Percentiles rank a stretch among this genome's conserved stretches.
Evolutionary conservation across 2,113 vertebrate species (phyloP).

Genomic region (Prochilodus magdalenae): DNA sequence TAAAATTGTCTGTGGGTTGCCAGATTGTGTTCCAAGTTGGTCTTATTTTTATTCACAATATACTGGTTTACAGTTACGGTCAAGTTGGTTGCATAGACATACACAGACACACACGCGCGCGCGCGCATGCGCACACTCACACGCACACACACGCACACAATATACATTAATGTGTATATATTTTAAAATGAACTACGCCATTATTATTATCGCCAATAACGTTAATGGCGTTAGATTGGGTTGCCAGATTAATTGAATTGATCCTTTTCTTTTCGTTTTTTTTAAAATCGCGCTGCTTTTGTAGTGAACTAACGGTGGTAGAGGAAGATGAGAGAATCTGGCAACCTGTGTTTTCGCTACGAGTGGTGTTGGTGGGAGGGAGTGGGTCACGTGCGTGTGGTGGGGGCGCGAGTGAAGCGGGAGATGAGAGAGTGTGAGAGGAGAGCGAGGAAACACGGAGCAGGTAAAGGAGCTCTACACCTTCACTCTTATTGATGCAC

Average conservation of each 20-base stretch:
- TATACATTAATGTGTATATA: too few relatives aligned
- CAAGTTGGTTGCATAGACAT: too few relatives aligned
- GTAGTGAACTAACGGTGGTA: neutral
- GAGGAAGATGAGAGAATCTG: neutral
- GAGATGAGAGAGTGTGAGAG: neutral
- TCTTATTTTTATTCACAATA: too few relatives aligned
- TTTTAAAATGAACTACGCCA: too few relatives aligned
- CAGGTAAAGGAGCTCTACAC: neutral
- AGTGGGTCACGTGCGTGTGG: neutral
- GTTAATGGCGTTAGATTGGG: neutral
- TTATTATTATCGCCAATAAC: too few relatives aligned
- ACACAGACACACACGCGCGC: too few relatives aligned
- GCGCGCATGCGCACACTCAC: too few relatives aligned
- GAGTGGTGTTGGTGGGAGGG: neutral
- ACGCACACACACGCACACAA: too few relatives aligned
- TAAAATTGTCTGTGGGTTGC: too few relatives aligned
- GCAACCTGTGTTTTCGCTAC: neutral
- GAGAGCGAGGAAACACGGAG: neutral
- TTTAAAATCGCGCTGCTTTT: neutral
- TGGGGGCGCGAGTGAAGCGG: neutral
- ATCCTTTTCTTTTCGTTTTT: neutral
- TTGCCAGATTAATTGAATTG: neutral
- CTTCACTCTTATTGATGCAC: neutral
- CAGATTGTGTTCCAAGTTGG: too few relatives aligned
- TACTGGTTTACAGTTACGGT: too few relatives aligned